Conservation (phyloP, 2,888 invertebrate species). For the Diaprepes abbreviatus region DNA sequence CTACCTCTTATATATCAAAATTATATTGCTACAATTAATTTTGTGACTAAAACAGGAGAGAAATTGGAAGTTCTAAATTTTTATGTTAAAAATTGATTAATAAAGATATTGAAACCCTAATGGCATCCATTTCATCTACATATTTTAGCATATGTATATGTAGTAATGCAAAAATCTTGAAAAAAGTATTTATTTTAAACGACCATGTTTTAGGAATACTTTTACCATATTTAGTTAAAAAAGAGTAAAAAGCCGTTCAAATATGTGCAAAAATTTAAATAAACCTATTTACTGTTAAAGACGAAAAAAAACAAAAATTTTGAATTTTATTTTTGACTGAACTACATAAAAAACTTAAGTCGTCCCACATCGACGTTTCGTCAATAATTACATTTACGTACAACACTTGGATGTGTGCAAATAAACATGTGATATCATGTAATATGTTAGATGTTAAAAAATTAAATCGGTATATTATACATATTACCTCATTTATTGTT, state of each 20-base stretch:
- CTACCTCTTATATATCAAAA: too few relatives aligned
- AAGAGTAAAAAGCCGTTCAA: slow-evolving; percentile 41
- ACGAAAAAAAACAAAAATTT: background rate
- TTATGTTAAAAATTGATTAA: too few relatives aligned
- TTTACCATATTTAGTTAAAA: background rate
- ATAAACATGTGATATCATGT: slow-evolving; percentile 70
- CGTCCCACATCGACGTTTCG: slow-evolving; percentile 68
- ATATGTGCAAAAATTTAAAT: background rate
- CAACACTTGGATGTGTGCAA: slow-evolving; percentile 69
- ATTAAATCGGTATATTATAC: slow-evolving; percentile 68
- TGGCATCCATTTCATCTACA: too few relatives aligned
- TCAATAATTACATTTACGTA: slow-evolving; percentile 68
- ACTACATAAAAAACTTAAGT: slow-evolving; percentile 61
- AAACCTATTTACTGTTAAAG: background rate
- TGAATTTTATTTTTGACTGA: slow-evolving; percentile 23
- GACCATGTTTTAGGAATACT: slow-evolving; percentile 3
- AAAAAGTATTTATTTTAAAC: too few relatives aligned
- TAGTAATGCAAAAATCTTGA: too few relatives aligned
- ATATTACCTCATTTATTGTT: slow-evolving; percentile 66
- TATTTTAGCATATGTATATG: too few relatives aligned
- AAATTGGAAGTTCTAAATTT: too few relatives aligned
- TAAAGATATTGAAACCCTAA: too few relatives aligned
- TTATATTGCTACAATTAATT: too few relatives aligned
- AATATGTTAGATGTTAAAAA: slow-evolving; percentile 69
- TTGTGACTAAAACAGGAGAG: too few relatives aligned